A percentile compares a stretch with the other conserved stretches of the same genome.
Evolutionary conservation across 2,113 vertebrate species (phyloP).

Genomic region (Notothenia coriiceps): DNA sequence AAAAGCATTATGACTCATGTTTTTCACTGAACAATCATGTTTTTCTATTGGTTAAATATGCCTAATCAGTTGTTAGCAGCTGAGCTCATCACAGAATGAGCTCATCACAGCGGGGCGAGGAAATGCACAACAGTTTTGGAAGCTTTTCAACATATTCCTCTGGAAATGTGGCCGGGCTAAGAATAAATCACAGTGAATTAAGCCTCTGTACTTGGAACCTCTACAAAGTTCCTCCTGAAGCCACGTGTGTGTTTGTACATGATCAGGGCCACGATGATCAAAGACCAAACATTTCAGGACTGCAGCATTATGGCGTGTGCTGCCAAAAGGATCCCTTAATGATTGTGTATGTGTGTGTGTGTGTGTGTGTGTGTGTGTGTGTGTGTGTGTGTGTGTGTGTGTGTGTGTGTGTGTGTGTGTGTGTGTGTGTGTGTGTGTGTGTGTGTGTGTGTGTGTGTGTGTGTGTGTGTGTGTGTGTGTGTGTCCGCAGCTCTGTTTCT

Average conservation of each 20-base stretch:
- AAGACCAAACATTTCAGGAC: constrained; percentile 40
- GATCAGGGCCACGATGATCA: constrained; percentile 50
- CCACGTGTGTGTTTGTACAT: constrained; percentile 5
- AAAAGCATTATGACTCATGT: constrained; percentile 3
- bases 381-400: constrained; percentile 19
- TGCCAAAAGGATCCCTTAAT: constrained; percentile 79
- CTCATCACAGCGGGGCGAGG: constrained; percentile 33
- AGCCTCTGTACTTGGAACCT: constrained; percentile 46
- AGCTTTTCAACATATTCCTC: constrained; percentile 22
- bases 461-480: constrained; percentile 29
- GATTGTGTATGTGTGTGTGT: constrained; percentile 16
- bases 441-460: constrained; percentile 3
- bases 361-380: constrained; percentile 23
- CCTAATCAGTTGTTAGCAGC: constrained; percentile 49
- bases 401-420: constrained; percentile 29
- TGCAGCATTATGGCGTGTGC: constrained; percentile 33
- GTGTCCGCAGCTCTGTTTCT: constrained; percentile 63
- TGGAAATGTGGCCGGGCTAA: constrained; percentile 23
- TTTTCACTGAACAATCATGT: constrained; percentile 6
- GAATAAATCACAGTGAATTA: constrained; percentile 38
- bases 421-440: constrained; percentile 22
- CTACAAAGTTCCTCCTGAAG: constrained; percentile 32
- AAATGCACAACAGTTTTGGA: neutral
- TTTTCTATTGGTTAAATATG: constrained; percentile 18
- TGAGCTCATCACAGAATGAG: constrained; percentile 43